phyloP scores from a whole-genome alignment of 2,113 vertebrate species.

The Agapornis roseicollis region DNA sequence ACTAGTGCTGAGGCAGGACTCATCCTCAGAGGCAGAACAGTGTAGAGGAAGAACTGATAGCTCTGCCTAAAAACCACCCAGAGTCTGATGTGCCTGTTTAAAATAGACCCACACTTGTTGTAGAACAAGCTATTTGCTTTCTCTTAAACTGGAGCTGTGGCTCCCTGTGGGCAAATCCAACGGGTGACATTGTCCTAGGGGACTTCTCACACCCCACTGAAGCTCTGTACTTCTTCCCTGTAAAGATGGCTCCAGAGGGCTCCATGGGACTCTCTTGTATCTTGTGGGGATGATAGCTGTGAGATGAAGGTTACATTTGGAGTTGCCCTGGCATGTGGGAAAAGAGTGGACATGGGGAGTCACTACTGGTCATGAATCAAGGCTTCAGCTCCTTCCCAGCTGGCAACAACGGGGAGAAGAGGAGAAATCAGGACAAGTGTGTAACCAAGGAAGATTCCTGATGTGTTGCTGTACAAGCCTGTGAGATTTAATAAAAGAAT shows the following conservation, averaged over 20 bases:
- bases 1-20: neutral
- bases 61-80: neutral
- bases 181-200: neutral
- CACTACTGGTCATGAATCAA: neutral
- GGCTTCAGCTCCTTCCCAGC: neutral
- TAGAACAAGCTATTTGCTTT: neutral
- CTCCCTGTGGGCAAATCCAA: neutral
- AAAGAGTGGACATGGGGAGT: neutral
- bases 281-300: fast-evolving
- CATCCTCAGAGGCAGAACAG: conserved; percentile 1
- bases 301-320: neutral
- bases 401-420: neutral
- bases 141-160: neutral
- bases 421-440: neutral
- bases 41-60: neutral
- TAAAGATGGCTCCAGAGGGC: neutral
- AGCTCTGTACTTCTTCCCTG: neutral
- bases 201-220: neutral
- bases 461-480: fast-evolving
- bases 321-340: neutral
- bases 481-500: neutral
- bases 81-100: neutral
- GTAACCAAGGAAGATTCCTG: neutral
- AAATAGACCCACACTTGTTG: neutral
- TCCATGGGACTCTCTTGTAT: neutral